Evolutionary conservation across 2,113 vertebrate genomes (phyloP), one percentile per base, ranked within the genome.

Genomic region (Corvus moneduloides): DNA sequence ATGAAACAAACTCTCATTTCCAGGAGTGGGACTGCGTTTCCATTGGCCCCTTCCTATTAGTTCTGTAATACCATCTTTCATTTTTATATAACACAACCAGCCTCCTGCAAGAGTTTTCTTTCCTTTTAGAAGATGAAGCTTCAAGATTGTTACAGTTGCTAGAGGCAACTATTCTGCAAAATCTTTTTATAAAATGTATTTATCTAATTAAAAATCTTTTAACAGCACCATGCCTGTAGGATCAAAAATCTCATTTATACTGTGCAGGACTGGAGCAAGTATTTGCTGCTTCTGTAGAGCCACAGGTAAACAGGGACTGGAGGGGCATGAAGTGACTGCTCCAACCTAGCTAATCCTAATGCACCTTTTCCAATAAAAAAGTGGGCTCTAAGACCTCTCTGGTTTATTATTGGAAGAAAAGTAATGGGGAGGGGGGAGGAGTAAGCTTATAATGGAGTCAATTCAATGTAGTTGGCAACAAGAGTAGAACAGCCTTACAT

Each of bases 181-280:
- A 92, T 92, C 93, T 95, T 98, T 95, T 86, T 92, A 94, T 95
- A 93, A 92, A 96, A 97, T 96, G 44, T 97, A 98, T 97, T 98
- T 96, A 96, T 96, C 96, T 97, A 96, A 97, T 97, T 97, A 97
- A 96, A 96, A 94, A 86, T 96, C 94, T 96, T 97, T 87, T 81
- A 61, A 86, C 96, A 86, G 89, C 85, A 90, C 75, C 64, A 11
- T 67, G 95, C 87, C 78, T 77, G 59, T 62, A 96, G 84, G 96
- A 95, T 89, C 88, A 95, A 84, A 74, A 93, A 75, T 94, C 81
- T 96, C 89, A 90, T 96, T 95, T 81, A 58, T 51, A 52, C 58
- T 35, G 76, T 12, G 37, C n/a, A 20, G 15, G 4, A 77, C 63
- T 77, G 37, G 46, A 84, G 58, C 39, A 52, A 74, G 82, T 74